Evolutionary conservation across 2,113 vertebrate genomes (phyloP).

Genomic region (Tragulus kanchil): DNA sequence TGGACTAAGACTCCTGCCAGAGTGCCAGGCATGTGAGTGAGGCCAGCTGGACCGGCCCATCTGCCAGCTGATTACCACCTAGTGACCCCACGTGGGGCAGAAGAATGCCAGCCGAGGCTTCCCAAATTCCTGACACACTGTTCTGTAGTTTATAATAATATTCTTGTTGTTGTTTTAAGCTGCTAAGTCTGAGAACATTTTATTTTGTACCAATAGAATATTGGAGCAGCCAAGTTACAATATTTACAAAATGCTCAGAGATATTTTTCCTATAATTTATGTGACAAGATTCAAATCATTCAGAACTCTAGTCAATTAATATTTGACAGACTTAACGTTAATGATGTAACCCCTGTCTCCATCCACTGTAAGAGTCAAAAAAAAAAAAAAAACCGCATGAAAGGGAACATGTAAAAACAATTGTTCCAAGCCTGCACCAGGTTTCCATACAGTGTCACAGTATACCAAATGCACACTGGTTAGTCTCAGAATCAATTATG

Average conservation of each 20-base stretch:
- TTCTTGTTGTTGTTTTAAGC: background rate
- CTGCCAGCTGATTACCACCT: background rate
- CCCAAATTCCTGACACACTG: background rate
- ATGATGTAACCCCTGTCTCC: background rate
- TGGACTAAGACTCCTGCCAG: background rate
- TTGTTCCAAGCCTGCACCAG: too few species aligned
- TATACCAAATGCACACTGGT: background rate
- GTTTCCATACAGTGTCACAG: background rate
- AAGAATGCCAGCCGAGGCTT: background rate
- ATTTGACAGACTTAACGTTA: background rate
- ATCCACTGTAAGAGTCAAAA: background rate
- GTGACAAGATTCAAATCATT: background rate
- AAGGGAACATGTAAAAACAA: background rate
- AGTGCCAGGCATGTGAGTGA: background rate
- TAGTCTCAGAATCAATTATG: background rate
- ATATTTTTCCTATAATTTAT: background rate
- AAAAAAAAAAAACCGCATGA: background rate
- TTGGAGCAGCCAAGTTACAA: background rate
- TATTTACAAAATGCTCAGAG: slow-evolving; percentile 24
- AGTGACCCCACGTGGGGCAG: fast-evolving
- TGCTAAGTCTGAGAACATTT: background rate
- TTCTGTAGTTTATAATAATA: background rate
- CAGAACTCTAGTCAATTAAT: background rate
- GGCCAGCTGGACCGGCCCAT: background rate
- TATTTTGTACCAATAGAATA: background rate